Base-by-base conservation (phyloP, 1,140 invertebrate species). In the Notospermus geniculatus region DNA sequence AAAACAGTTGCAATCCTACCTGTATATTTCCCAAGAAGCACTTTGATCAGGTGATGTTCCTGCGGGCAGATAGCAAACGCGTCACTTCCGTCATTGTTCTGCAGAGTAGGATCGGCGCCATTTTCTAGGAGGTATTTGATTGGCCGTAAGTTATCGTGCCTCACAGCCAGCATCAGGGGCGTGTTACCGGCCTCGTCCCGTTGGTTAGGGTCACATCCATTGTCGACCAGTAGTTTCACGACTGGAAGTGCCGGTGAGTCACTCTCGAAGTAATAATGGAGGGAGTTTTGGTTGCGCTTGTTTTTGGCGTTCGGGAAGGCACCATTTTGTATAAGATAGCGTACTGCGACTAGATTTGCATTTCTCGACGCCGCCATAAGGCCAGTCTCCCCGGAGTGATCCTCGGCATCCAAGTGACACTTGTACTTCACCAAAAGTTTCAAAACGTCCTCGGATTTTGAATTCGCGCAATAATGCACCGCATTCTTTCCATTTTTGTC, bases 81-180 rank as follows among this genome's bases (percentile, higher is more conserved):
- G 23, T 68, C 63, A 13, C 30, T 61, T 2, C 62, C 67, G 13
- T 64, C 27, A 22, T 61, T 23, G 41, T 67, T 63, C 28, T 62
- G 54, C 13, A 52, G 13, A 9, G 68, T 59, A 2, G 66, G 66
- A 52, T 68, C 62, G 9, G 67, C 67, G 11, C 67, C 66, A n/a
- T 50, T 25, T 9, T 64, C 62, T 1, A 69, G 23, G 13, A 69
- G 66, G 27, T 55, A 60, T 50, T 55, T 46, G 19, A 63, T 55
- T n/a, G 63, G 19, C 2, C 36, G 32, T 23, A 69, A 43, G 36
- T 60, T 29, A 59, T 46, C 66, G 46, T 43, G 4, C 50, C 32
- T 17, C 36, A 57, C n/a, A 19, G 66, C 67, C 30, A 68, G 17
- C 67, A 69, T 69, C 30, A 69, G 57, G 5, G 66, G 43, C 23